Base-by-base conservation (phyloP, 2,888 invertebrate genomes). In the Rhamphomyia laevipes region DNA sequence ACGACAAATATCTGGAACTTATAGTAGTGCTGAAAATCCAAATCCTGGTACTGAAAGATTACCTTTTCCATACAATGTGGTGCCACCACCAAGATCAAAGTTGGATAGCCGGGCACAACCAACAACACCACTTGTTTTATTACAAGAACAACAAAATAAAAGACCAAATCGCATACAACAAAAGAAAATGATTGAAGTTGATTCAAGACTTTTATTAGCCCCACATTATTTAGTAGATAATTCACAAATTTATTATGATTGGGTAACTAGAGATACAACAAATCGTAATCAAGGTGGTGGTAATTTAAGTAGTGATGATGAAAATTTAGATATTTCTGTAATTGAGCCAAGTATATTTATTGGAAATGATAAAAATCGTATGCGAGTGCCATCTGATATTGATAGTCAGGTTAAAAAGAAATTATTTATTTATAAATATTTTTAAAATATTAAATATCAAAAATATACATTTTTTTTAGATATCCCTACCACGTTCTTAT, bases 401-500 rank as follows among this genome's bases (percentile, higher is more conserved):
- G 86, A 86, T 62, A 82, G 81, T 65, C 87, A 88, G 75, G 78
- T 87, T 58, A 43, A 17, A 11, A 33, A 21, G 2, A 43, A n/a
- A n/a, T n/a, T n/a, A n/a, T n/a, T n/a, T n/a, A n/a, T n/a, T n/a
- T n/a, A 41, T 33, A n/a, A 35, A 40, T 15, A 18, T 4, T n/a
- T n/a, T 2, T 4, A 17, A 37, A 13, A 16, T 16, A 37, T 9
- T 11, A 16, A 11, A 37, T 37, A n/a, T 37, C 3, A 4, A n/a
- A 37, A n/a, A 37, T 37, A 16, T 4, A 11, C 23, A 15, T 15
- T 21, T 31, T 9, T 16, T 21, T 59, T 79, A 88, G 77, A 78
- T 89, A 56, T 88, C 88, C 3, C 71, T 89, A 47, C 89, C 90
- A 1, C 77, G 89, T 18, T 88, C 87, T 27, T 89, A 89, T 66